Conservation (phyloP, 2,113 vertebrate species). For the Indicator indicator region DNA sequence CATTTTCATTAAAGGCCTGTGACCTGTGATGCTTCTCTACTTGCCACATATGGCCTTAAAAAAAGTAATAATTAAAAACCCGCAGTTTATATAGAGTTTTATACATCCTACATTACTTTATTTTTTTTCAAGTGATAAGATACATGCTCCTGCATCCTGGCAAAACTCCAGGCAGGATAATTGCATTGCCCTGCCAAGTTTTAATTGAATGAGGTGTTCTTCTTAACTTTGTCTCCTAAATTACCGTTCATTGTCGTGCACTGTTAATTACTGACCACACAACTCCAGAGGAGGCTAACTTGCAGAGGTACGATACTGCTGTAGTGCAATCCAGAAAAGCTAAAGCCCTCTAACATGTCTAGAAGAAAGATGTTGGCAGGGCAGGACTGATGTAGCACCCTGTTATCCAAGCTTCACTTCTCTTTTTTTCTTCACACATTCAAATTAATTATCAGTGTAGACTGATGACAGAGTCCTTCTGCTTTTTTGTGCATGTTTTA, state of each 20-base stretch:
- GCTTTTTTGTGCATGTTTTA: not conserved
- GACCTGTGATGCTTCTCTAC: not conserved
- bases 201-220: conserved; percentile 41
- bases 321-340: not conserved
- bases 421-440: not conserved
- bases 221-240: conserved; percentile 40
- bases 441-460: not conserved
- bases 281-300: conserved; percentile 3
- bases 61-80: conserved; percentile 1
- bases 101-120: not conserved
- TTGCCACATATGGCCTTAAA: not conserved
- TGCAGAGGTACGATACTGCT: not conserved
- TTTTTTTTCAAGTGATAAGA: conserved; percentile 8
- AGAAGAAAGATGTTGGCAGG: not conserved
- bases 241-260: not conserved
- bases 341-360: not conserved
- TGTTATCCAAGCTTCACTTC: not conserved
- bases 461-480: not conserved
- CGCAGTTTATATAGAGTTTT: not conserved
- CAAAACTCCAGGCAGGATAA: conserved; percentile 26
- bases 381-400: not conserved
- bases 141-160: conserved; percentile 2
- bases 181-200: conserved; percentile 51
- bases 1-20: not conserved
- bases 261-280: conserved; percentile 36